A percentile compares a stretch with the other conserved stretches of the same genome.
These are phyloP conservation scores for Amiota communis DNA, from an alignment of 2,888 invertebrate genomes.

Conservation along the genomic window DNA sequence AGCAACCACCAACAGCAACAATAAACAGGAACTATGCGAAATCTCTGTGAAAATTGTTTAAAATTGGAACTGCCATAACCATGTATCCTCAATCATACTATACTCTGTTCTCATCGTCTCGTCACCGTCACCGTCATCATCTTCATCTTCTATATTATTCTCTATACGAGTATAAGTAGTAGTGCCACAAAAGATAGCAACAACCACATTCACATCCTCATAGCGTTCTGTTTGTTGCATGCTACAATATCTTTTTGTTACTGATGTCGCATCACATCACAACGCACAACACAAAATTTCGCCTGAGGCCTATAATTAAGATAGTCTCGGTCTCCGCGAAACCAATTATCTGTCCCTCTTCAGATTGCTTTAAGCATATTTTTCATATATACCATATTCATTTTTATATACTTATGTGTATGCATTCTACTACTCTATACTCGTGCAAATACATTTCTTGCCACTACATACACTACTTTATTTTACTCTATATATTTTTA, in stretches of 20 bases:
- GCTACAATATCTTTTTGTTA: neutral
- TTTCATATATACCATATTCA: neutral
- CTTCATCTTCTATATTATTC: too few species aligned
- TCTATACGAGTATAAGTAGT: too few species aligned
- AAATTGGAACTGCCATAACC: constrained; percentile 46
- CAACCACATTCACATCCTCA: neutral
- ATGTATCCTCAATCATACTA: neutral
- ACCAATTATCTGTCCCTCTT: constrained; percentile 60
- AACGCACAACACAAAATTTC: constrained; percentile 23
- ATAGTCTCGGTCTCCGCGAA: constrained; percentile 57
- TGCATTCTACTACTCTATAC: too few species aligned
- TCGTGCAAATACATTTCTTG: too few species aligned
- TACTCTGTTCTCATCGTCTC: too few species aligned
- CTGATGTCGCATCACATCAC: neutral
- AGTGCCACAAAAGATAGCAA: too few species aligned
- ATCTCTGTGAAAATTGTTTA: constrained; percentile 54
- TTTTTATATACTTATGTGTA: too few species aligned
- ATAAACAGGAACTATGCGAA: constrained; percentile 49
- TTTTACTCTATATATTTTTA: too few species aligned
- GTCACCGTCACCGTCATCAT: too few species aligned
- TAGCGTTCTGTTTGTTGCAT: constrained; percentile 1
- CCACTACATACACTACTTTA: too few species aligned
- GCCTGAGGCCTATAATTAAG: constrained; percentile 59
- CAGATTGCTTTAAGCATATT: constrained; percentile 47
- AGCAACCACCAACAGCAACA: constrained; percentile 19